A percentile compares a stretch with the other conserved stretches of the same genome.
Evolutionary conservation across 2,888 invertebrate species (phyloP).

Genomic region (Dione juno): DNA sequence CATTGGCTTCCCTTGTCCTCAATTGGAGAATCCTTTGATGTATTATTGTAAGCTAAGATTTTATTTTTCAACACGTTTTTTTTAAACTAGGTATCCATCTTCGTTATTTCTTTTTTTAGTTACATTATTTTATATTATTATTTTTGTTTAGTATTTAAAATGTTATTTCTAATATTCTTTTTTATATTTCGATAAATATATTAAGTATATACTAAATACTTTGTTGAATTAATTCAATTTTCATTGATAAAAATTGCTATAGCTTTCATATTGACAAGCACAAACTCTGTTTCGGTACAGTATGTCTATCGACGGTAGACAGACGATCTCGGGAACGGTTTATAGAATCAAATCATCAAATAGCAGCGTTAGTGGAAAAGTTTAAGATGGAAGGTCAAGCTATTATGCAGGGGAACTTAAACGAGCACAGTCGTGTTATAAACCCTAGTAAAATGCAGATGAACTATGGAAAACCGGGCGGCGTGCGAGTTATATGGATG

Average conservation of each 20-base stretch:
- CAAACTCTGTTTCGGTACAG: slow-evolving; percentile 51
- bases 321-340: slow-evolving; percentile 93
- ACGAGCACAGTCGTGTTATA: slow-evolving; percentile 83
- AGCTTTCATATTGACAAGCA: too few species aligned
- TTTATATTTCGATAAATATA: too few species aligned
- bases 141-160: too few species aligned
- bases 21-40: slow-evolving; percentile 98
- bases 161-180: too few species aligned
- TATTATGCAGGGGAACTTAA: slow-evolving; percentile 85
- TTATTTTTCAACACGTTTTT: too few species aligned
- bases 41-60: slow-evolving; percentile 90
- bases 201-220: too few species aligned
- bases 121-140: too few species aligned
- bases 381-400: slow-evolving; percentile 93
- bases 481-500: slow-evolving; percentile 86
- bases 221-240: too few species aligned
- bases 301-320: slow-evolving; percentile 86
- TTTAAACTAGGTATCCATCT: too few species aligned
- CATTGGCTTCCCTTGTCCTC: slow-evolving; percentile 98
- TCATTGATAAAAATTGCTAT: too few species aligned
- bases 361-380: slow-evolving; percentile 94
- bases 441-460: slow-evolving; percentile 89
- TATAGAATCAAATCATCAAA: slow-evolving; percentile 96
- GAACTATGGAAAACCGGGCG: slow-evolving; percentile 89
- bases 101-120: too few species aligned